A percentile compares a stretch with the other conserved stretches of the same genome.
Evolutionary conservation across 2,797 vertebrate species (phyloP).

Genomic region (Rhinatrema bivittatum): DNA sequence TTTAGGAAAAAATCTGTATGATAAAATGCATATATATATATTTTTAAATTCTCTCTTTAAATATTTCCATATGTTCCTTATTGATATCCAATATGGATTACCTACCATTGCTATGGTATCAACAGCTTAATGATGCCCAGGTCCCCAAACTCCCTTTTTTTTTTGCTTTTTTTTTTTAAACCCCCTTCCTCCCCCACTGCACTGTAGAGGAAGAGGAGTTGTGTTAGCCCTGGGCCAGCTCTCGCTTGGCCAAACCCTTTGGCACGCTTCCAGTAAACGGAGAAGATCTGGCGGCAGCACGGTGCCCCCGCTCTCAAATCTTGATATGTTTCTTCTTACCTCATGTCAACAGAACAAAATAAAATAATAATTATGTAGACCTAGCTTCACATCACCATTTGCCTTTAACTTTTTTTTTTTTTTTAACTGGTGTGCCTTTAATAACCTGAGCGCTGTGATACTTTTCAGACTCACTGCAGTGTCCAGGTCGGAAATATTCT

Average conservation of each 20-base stretch:
- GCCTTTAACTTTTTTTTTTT: not conserved
- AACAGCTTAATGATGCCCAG: slow-evolving; percentile 44
- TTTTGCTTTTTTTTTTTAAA: no score
- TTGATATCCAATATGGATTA: slow-evolving; percentile 99
- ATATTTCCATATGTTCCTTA: slow-evolving; percentile 67
- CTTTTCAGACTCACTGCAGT: no score
- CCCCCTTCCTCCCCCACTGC: not conserved
- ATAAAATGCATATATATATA: slow-evolving; percentile 64
- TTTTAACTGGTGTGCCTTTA: not conserved
- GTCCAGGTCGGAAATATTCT: no score
- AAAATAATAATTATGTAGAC: slow-evolving; percentile 6
- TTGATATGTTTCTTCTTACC: slow-evolving; percentile 23
- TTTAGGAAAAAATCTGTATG: slow-evolving; percentile 60
- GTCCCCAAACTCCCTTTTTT: slow-evolving; percentile 11
- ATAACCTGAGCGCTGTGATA: not conserved
- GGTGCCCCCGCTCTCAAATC: slow-evolving; percentile 13
- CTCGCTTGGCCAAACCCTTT: slow-evolving; percentile 36
- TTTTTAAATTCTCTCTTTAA: slow-evolving; percentile 65
- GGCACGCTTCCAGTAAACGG: slow-evolving; percentile 34
- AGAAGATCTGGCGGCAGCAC: slow-evolving; percentile 20
- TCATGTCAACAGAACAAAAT: slow-evolving; percentile 25
- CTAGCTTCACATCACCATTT: not conserved
- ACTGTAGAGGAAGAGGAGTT: slow-evolving; percentile 1
- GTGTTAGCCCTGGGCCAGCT: slow-evolving; percentile 38
- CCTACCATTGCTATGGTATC: slow-evolving; percentile 64